Evolutionary conservation across 1,140 invertebrate species (phyloP).

Genomic region (Choristoneura fumiferana): DNA sequence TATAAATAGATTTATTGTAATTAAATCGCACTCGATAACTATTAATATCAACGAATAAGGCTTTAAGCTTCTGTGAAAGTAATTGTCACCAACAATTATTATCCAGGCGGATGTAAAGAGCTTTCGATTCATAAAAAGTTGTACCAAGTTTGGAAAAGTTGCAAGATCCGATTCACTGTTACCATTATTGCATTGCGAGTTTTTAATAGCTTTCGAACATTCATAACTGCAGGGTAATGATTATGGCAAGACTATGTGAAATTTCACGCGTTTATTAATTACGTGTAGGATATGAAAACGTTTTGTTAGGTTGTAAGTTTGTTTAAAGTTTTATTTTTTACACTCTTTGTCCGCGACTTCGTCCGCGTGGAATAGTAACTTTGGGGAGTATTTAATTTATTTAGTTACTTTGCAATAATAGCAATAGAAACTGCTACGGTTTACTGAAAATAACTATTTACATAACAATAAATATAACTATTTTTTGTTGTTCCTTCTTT

Average conservation of each 20-base stretch:
- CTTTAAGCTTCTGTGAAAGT: too few species aligned
- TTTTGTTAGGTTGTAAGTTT: slow-evolving; percentile 29
- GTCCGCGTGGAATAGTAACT: too few species aligned
- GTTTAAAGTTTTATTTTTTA: neutral
- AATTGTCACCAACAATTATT: neutral
- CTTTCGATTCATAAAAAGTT: neutral
- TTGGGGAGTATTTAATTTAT: too few species aligned
- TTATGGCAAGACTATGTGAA: neutral
- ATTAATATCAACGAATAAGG: too few species aligned
- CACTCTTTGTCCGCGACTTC: too few species aligned
- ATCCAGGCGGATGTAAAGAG: neutral
- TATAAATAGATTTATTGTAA: too few species aligned
- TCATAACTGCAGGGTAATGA: neutral
- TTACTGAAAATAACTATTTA: too few species aligned
- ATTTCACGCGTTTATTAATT: neutral
- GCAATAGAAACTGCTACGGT: too few species aligned
- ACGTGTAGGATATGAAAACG: neutral
- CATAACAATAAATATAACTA: too few species aligned
- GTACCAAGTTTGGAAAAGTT: neutral
- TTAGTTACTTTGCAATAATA: too few species aligned
- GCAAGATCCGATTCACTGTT: neutral
- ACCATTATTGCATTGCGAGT: neutral
- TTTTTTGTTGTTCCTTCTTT: too few species aligned
- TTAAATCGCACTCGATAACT: too few species aligned
- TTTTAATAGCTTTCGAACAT: neutral